Evolutionary conservation across 2,888 invertebrate genomes (phyloP).

Genomic region (Eristalinus aeneus): DNA sequence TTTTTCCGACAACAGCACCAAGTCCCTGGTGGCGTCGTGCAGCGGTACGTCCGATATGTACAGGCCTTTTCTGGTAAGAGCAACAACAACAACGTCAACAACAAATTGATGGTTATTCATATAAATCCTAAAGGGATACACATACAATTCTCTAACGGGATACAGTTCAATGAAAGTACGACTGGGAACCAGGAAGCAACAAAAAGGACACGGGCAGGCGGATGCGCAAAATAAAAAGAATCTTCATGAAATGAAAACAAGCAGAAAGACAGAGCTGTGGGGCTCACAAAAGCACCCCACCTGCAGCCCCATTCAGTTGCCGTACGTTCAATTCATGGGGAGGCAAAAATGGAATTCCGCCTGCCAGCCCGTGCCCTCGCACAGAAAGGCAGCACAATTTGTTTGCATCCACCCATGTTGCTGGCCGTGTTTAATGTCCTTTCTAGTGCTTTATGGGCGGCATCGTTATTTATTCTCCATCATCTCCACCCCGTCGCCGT

Average conservation of each 20-base stretch:
- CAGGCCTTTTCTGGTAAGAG: slow-evolving; percentile 88
- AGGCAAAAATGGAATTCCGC: background rate
- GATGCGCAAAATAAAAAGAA: background rate
- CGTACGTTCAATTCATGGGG: slow-evolving; percentile 37
- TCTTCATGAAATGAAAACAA: slow-evolving; percentile 27
- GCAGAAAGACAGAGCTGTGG: background rate
- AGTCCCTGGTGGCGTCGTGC: slow-evolving; percentile 96
- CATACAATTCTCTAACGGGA: slow-evolving; percentile 45
- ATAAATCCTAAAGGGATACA: slow-evolving; percentile 42
- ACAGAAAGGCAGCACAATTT: slow-evolving; percentile 39
- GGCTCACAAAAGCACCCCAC: background rate
- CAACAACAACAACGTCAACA: slow-evolving; percentile 16
- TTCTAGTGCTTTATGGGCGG: slow-evolving; percentile 37
- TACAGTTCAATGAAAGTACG: slow-evolving; percentile 2
- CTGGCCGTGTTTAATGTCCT: slow-evolving; percentile 48
- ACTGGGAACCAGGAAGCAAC: background rate
- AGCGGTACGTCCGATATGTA: slow-evolving; percentile 97
- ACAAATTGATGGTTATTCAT: slow-evolving; percentile 31
- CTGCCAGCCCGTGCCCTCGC: background rate
- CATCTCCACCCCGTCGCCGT: background rate
- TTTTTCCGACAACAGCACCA: slow-evolving; percentile 97
- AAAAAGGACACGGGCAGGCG: slow-evolving; percentile 2
- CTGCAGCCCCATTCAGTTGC: background rate
- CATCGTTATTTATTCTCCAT: slow-evolving; percentile 33
- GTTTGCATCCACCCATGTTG: slow-evolving; percentile 39